These are phyloP conservation scores for Agrilus mali DNA, from an alignment of 2,888 invertebrate genomes.

Conservation along the genomic window DNA sequence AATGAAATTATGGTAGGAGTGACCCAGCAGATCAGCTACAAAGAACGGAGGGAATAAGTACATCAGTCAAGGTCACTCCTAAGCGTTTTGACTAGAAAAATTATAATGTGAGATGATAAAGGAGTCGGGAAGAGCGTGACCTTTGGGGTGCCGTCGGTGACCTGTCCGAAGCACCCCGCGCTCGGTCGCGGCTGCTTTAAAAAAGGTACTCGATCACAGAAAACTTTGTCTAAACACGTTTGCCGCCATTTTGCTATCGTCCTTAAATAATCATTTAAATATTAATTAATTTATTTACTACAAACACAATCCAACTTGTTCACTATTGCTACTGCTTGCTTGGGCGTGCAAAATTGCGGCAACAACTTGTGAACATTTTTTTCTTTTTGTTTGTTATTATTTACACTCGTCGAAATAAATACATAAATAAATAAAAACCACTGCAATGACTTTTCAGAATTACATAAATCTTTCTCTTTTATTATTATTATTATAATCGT, in stretches of 20 bases:
- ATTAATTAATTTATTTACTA: no score
- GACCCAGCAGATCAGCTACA: constrained; percentile 24
- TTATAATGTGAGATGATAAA: constrained; percentile 20
- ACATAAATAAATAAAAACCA: no score
- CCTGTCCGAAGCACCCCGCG: constrained; percentile 21
- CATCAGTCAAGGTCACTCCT: constrained; percentile 32
- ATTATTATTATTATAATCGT: no score
- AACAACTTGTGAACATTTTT: no score
- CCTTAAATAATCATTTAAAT: no score
- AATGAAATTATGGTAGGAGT: constrained; percentile 13
- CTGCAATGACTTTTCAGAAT: no score
- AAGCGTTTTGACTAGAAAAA: constrained; percentile 26
- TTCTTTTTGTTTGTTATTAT: no score
- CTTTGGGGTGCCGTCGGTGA: constrained; percentile 22
- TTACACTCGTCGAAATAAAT: no score
- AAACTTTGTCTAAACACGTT: constrained; percentile 16
- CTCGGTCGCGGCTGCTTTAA: constrained; percentile 26
- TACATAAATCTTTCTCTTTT: no score
- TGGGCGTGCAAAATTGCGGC: no score
- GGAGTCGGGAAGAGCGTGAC: constrained; percentile 27
- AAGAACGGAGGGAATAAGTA: constrained; percentile 30
- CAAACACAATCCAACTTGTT: no score
- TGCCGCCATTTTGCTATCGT: constrained; percentile 5
- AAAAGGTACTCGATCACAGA: constrained; percentile 30
- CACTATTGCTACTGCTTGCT: no score